Evolutionary conservation across 2,797 vertebrate species (phyloP).

Genomic region (Cichlasoma orientale): DNA sequence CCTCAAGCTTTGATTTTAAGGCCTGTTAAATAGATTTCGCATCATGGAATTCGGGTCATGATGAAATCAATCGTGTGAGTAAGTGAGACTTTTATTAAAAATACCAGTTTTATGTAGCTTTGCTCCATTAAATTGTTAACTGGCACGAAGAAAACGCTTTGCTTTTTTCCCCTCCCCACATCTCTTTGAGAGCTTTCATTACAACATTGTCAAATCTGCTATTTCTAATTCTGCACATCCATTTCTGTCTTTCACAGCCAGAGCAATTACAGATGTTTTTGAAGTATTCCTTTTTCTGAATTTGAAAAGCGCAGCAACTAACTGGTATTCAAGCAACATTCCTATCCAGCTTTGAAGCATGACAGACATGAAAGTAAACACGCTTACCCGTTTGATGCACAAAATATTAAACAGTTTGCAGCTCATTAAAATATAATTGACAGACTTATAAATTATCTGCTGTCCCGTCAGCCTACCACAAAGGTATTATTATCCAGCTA

Average conservation of each 20-base stretch:
- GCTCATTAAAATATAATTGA: slow-evolving; percentile 72
- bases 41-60: slow-evolving; percentile 1
- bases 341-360: slow-evolving; percentile 50
- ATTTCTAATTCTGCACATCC: slow-evolving; percentile 20
- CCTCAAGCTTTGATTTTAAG: background rate
- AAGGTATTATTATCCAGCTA: slow-evolving; percentile 43
- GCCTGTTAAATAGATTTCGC: background rate
- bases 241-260: slow-evolving; percentile 45
- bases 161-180: background rate
- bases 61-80: background rate
- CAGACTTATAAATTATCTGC: slow-evolving; percentile 55
- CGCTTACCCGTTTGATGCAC: slow-evolving; percentile 49
- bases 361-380: slow-evolving; percentile 50
- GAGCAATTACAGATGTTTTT: slow-evolving; percentile 42
- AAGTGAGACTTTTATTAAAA: background rate
- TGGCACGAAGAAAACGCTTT: background rate
- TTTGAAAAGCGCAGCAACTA: slow-evolving; percentile 45
- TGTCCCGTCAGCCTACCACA: slow-evolving; percentile 43
- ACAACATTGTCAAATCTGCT: slow-evolving; percentile 24
- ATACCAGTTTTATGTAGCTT: slow-evolving; percentile 1
- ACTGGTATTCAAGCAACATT: slow-evolving; percentile 58
- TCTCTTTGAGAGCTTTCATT: slow-evolving; percentile 10
- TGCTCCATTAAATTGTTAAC: background rate
- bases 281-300: slow-evolving; percentile 22
- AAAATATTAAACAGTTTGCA: slow-evolving; percentile 52